Percentiles rank a stretch among this genome's conserved stretches.
Evolutionary conservation across 2,888 invertebrate genomes (phyloP).

Genomic region (Sclerodermus sp.): DNA sequence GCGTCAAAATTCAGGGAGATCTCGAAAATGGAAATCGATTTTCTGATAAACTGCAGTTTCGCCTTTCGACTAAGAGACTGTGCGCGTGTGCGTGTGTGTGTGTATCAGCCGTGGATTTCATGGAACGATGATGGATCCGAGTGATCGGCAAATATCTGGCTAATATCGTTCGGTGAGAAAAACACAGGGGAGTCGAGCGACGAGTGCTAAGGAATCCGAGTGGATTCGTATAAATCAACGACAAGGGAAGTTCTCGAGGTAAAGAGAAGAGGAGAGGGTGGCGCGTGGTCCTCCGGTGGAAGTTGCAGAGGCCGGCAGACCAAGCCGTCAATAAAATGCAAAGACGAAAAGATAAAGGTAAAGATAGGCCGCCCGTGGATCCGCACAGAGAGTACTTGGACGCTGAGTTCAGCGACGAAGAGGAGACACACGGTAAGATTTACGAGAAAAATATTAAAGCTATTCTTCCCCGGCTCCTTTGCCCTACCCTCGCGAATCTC

Average conservation of each 20-base stretch:
- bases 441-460: constrained; percentile 45
- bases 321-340: constrained; percentile 49
- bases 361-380: constrained; percentile 41
- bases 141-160: too few species aligned
- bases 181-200: not conserved
- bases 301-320: constrained; percentile 29
- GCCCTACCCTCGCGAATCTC: constrained; percentile 1
- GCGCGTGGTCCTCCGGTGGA: not conserved
- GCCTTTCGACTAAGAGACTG: too few species aligned
- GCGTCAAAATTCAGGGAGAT: too few species aligned
- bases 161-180: too few species aligned
- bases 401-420: constrained; percentile 48
- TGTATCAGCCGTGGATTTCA: too few species aligned
- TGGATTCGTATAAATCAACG: not conserved
- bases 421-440: constrained; percentile 36
- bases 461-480: constrained; percentile 8
- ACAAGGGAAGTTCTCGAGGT: constrained; percentile 6
- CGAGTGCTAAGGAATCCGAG: not conserved
- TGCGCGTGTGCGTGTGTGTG: too few species aligned
- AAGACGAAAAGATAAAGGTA: constrained; percentile 42
- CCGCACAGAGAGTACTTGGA: constrained; percentile 51
- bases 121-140: too few species aligned
- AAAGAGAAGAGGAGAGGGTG: constrained; percentile 6
- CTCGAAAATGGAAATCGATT: too few species aligned
- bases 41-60: too few species aligned